Evolutionary conservation across 1,140 invertebrate genomes (phyloP).

Genomic region (Vanessa atalanta): DNA sequence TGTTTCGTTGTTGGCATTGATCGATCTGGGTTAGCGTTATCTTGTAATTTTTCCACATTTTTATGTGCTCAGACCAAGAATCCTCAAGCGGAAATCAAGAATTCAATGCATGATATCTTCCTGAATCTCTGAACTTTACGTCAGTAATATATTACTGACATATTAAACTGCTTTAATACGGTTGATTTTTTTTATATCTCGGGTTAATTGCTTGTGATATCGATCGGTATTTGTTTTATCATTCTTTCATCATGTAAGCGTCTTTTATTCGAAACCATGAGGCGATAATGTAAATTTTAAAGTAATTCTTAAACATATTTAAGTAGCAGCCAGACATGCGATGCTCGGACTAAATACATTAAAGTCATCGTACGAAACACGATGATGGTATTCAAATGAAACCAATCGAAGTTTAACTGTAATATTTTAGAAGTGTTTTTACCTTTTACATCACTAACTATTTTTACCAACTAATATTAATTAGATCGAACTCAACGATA

Average conservation of each 20-base stretch:
- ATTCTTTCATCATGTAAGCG: constrained; percentile 56
- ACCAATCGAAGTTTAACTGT: too few relatives aligned
- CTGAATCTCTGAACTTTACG: constrained; percentile 73
- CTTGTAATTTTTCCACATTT: constrained; percentile 70
- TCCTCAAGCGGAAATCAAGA: constrained; percentile 61
- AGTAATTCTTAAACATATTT: background rate
- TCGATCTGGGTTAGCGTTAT: constrained; percentile 61
- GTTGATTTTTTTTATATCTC: constrained; percentile 68
- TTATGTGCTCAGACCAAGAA: constrained; percentile 51
- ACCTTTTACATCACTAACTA: too few relatives aligned
- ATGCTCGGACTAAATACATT: too few relatives aligned
- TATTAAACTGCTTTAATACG: constrained; percentile 57
- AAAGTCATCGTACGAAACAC: too few relatives aligned
- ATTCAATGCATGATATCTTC: constrained; percentile 71
- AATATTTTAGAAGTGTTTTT: too few relatives aligned
- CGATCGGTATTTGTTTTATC: constrained; percentile 63
- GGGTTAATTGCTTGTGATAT: constrained; percentile 75
- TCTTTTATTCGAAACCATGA: constrained; percentile 8
- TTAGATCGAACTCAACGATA: too few relatives aligned
- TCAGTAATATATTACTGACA: constrained; percentile 75
- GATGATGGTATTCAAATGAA: too few relatives aligned
- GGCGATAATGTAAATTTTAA: background rate
- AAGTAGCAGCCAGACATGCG: too few relatives aligned
- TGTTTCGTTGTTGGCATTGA: constrained; percentile 54
- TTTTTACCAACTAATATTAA: too few relatives aligned